Evolutionary conservation across 1,140 invertebrate species (phyloP).

Genomic region (Grapholita molesta): DNA sequence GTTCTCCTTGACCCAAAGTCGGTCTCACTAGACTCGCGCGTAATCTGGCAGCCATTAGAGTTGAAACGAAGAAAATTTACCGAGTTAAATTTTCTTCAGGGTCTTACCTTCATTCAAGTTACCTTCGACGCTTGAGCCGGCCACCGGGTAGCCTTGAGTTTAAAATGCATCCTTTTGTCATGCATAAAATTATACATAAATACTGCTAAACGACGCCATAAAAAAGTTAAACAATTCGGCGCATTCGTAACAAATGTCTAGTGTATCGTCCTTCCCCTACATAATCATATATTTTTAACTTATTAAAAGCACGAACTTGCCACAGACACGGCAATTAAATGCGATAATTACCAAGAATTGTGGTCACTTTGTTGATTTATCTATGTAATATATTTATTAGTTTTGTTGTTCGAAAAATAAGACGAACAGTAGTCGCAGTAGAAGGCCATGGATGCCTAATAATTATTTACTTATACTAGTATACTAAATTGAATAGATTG

Average conservation of each 20-base stretch:
- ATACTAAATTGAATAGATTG: too few species aligned
- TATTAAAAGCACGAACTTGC: constrained; percentile 1
- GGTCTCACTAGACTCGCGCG: not conserved
- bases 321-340: constrained; percentile 2
- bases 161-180: constrained; percentile 28
- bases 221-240: constrained; percentile 15
- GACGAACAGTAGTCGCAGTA: too few species aligned
- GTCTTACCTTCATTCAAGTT: constrained; percentile 1
- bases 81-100: not conserved
- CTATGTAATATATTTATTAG: too few species aligned
- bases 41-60: not conserved
- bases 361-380: not conserved
- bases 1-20: not conserved
- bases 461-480: too few species aligned
- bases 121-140: not conserved
- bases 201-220: constrained; percentile 28
- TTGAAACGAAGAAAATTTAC: not conserved
- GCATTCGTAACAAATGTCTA: not conserved
- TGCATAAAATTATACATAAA: constrained; percentile 24
- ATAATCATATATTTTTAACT: not conserved
- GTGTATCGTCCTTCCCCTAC: constrained; percentile 29
- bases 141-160: constrained; percentile 24
- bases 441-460: too few species aligned
- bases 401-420: too few species aligned
- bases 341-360: not conserved